Evolutionary conservation across 1,140 invertebrate species (phyloP).

Genomic region (Leptinotarsa defecta): DNA sequence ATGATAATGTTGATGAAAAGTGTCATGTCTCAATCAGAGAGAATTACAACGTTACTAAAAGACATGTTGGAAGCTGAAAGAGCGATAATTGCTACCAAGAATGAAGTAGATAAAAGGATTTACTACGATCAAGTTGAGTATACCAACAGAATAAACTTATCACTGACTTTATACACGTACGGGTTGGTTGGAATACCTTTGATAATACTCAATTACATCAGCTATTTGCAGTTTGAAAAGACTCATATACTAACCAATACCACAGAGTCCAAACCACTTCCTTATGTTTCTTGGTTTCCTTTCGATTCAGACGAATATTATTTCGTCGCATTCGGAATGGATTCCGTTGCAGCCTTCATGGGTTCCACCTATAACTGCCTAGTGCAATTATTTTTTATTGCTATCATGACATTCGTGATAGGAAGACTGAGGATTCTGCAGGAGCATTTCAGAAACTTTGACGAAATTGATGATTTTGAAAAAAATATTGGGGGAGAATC

Average conservation of each 20-base stretch:
- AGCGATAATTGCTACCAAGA: neutral
- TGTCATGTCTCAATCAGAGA: neutral
- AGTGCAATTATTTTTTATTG: conserved; percentile 1
- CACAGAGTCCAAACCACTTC: conserved; percentile 8
- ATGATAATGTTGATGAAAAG: conserved; percentile 5
- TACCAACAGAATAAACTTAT: neutral
- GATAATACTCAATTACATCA: neutral
- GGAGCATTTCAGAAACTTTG: conserved; percentile 12
- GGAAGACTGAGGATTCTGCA: neutral
- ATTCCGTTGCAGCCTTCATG: neutral
- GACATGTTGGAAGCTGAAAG: neutral
- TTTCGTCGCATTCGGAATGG: neutral
- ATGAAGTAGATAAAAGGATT: neutral
- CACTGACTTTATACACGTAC: neutral
- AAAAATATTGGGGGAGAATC: neutral
- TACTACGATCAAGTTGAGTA: conserved; percentile 5
- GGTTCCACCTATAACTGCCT: neutral
- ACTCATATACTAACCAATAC: neutral
- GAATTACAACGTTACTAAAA: neutral
- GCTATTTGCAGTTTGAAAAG: neutral
- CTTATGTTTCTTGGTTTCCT: conserved; percentile 12
- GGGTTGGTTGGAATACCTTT: neutral
- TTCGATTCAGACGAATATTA: conserved; percentile 19
- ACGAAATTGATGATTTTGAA: neutral
- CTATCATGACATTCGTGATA: neutral